These are phyloP conservation scores for Ellobius talpinus DNA, from an alignment of 2,113 vertebrate genomes.

Conservation along the genomic window DNA sequence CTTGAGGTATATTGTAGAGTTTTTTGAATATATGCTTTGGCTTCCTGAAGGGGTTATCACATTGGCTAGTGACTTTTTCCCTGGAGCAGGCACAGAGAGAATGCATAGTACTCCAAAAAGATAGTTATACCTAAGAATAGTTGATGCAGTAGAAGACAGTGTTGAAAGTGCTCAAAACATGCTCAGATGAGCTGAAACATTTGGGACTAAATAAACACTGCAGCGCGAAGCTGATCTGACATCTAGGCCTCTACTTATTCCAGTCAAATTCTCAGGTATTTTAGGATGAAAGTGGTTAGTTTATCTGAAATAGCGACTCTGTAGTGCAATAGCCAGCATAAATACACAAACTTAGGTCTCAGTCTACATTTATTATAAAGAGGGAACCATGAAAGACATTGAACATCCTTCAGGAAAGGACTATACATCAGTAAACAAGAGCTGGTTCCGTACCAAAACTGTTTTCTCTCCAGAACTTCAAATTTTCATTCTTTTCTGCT, in stretches of 20 bases:
- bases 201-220: background rate
- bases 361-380: conserved; percentile 35
- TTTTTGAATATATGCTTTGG: background rate
- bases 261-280: conserved; percentile 35
- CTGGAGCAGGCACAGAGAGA: background rate
- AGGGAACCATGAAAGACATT: background rate
- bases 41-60: background rate
- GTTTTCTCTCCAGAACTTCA: conserved; percentile 11
- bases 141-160: background rate
- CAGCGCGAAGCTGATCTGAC: background rate
- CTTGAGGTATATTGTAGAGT: background rate
- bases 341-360: background rate
- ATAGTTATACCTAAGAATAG: background rate
- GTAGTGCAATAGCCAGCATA: background rate
- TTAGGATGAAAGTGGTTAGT: conserved; percentile 35
- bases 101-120: background rate
- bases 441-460: background rate
- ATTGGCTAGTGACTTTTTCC: background rate
- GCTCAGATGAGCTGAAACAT: background rate
- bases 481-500: background rate
- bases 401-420: conserved; percentile 47
- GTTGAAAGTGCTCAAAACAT: background rate
- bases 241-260: background rate
- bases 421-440: background rate
- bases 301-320: background rate